Evolutionary conservation across 2,113 vertebrate genomes (phyloP).

Genomic region (Telmatochromis sp.): DNA sequence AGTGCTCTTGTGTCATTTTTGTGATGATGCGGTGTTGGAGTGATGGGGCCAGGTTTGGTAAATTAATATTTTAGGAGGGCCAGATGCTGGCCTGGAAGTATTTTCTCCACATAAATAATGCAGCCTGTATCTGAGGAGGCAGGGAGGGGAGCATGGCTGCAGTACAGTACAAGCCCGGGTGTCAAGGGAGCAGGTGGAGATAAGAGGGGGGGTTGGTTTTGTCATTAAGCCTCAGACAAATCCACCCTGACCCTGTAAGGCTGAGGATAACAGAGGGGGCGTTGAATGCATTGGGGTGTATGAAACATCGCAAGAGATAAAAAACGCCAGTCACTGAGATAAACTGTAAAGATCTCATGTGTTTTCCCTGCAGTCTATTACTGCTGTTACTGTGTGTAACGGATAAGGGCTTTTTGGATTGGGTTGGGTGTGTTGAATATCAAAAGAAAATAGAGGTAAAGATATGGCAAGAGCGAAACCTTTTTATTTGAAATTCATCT

Average conservation of each 20-base stretch:
- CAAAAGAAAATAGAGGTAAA: background rate
- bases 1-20: background rate
- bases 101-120: slow-evolving; percentile 73
- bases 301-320: background rate
- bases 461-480: background rate
- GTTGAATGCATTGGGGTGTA: background rate
- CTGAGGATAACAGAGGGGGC: background rate
- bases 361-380: background rate
- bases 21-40: slow-evolving; percentile 41
- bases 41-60: slow-evolving; percentile 37
- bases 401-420: background rate
- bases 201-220: slow-evolving; percentile 1
- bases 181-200: slow-evolving; percentile 46
- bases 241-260: slow-evolving; percentile 4
- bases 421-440: background rate
- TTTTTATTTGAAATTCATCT: slow-evolving; percentile 19
- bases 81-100: slow-evolving; percentile 72
- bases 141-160: slow-evolving; percentile 30
- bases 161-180: slow-evolving; percentile 29
- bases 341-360: background rate
- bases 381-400: background rate
- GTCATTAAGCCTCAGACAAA: slow-evolving; percentile 47
- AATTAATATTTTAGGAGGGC: slow-evolving; percentile 72
- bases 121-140: slow-evolving; percentile 55
- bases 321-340: background rate